Evolutionary conservation across 92 coral and sea anemone species (phyloP), one percentile per base, ranked within the genome.

Genomic region (Anthopleura xanthogrammica): DNA sequence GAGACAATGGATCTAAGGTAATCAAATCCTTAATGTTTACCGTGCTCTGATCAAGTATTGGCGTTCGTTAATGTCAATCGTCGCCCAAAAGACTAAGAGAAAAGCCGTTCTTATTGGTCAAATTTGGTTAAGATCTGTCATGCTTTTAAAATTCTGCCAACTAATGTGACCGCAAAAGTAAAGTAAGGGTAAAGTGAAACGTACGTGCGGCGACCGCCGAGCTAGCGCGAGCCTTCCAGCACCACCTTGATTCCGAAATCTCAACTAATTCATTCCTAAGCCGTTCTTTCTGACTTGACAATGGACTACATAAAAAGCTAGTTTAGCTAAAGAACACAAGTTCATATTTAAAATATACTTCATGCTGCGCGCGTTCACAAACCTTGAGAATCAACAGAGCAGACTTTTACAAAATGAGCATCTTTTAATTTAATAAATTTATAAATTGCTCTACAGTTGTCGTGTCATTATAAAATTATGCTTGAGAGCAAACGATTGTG

Each of bases 401-500:
- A 73, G 74, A 68, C 41, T 4, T 83, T 19, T 78, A 52, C 73
- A 85, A 85, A 60, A 22, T 52, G 74, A 54, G 81, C 76, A 55
- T 79, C 74, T 17, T 85, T 82, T 85, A 77, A 85, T 85, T 85
- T 79, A 85, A 85, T 85, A 85, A 85, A 85, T 78, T 85, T 77
- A 85, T 79, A 68, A 70, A 85, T 79, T 85, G 88, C 83, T 85
- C 88, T 85, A 85, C 88, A 85, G 88, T 85, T 79, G 77, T 81
- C 77, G 55, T 23, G 68, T 85, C 60, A 50, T 85, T 85, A 85
- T 85, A 85, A 85, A 85, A 85, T 85, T 85, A 85, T 48, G 88
- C 88, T 85, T 78, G 83, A 78, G 83, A 79, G 81, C 88, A 76
- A 84, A 84, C 64, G 82, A 84, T 76, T 77, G 87, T 84, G 79